Evolutionary conservation across 2,113 vertebrate species (phyloP).

Genomic region (Crotalus tigris): DNA sequence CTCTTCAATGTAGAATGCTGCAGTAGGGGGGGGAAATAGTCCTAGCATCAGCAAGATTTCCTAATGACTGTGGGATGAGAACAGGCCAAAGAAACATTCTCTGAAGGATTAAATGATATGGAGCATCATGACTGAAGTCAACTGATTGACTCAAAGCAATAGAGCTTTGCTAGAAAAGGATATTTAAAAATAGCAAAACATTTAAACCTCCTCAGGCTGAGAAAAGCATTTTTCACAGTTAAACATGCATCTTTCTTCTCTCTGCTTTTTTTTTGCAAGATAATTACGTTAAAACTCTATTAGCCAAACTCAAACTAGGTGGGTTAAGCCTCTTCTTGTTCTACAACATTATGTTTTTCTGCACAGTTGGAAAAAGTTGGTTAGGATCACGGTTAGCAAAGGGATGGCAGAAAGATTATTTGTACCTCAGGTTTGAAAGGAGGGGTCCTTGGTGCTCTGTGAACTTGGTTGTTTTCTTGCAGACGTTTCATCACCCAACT

Average conservation of each 20-base stretch:
- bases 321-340: too few relatives aligned
- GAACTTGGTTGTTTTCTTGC: too few relatives aligned
- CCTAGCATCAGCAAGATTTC: not conserved
- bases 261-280: not conserved
- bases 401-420: too few relatives aligned
- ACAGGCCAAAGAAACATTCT: not conserved
- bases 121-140: not conserved
- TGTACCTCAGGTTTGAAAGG: too few relatives aligned
- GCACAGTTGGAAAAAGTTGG: too few relatives aligned
- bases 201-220: not conserved
- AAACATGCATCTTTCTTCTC: not conserved
- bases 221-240: not conserved
- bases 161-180: not conserved
- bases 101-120: not conserved
- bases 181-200: not conserved
- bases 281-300: not conserved
- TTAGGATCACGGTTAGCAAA: too few relatives aligned
- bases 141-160: not conserved
- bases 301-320: not conserved
- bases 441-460: too few relatives aligned
- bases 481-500: too few relatives aligned
- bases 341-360: too few relatives aligned
- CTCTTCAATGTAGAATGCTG: not conserved
- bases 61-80: not conserved
- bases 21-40: not conserved